phyloP scores from a whole-genome alignment of 37 sponge, comb jelly and placozoan species.

The Ephydatia muelleri region DNA sequence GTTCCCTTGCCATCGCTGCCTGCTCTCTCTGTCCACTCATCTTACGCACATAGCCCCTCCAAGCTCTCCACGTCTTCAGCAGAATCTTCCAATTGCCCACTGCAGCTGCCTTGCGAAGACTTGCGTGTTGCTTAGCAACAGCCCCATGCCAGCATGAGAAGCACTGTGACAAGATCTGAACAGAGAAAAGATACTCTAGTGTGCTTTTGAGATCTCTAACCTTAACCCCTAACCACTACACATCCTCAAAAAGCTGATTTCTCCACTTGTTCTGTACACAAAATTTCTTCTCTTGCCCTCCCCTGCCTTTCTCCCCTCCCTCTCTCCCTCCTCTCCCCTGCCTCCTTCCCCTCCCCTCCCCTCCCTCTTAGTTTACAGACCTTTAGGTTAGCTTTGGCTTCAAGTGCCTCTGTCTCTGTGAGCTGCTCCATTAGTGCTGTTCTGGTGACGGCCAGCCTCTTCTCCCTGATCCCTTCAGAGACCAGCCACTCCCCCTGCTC shows the following conservation, averaged over 20 bases:
- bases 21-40: slow-evolving; percentile 18
- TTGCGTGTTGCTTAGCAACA: slow-evolving; percentile 10
- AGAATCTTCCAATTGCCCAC: slow-evolving; percentile 49
- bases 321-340: not conserved
- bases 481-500: not conserved
- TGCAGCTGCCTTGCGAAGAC: slow-evolving; percentile 33
- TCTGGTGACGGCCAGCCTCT: slow-evolving; percentile 29
- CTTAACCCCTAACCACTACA: too few relatives aligned
- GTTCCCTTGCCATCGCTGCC: slow-evolving; percentile 15
- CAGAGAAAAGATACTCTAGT: too few relatives aligned
- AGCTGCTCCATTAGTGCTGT: slow-evolving; percentile 42
- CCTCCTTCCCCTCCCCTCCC: not conserved
- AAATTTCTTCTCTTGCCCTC: too few relatives aligned
- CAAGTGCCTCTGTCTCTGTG: slow-evolving; percentile 30
- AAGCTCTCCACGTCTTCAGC: slow-evolving; percentile 43
- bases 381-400: slow-evolving; percentile 34
- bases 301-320: not conserved
- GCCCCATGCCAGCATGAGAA: slow-evolving; percentile 26
- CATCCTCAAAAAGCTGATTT: too few relatives aligned
- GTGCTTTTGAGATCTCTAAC: too few relatives aligned
- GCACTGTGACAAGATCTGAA: slow-evolving; percentile 34
- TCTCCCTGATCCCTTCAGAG: slow-evolving; percentile 4
- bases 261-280: too few relatives aligned
- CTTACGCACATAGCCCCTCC: slow-evolving; percentile 34
- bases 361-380: not conserved